phyloP scores from a whole-genome alignment of 2,888 invertebrate species.

The Tuta absoluta region DNA sequence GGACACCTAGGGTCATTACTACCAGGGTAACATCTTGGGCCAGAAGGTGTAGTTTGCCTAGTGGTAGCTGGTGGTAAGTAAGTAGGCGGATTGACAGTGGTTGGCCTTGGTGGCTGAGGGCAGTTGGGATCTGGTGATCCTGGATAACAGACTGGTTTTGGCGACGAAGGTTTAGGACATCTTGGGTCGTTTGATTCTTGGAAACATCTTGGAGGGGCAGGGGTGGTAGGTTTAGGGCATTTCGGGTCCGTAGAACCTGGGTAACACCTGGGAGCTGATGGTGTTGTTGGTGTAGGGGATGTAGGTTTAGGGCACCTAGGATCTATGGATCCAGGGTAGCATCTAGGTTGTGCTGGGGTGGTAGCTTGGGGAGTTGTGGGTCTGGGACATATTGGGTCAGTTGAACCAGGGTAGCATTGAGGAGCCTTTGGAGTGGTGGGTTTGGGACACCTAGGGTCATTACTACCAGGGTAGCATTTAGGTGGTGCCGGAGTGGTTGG shows the following conservation, averaged over 20 bases:
- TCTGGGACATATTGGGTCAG: conserved; percentile 44
- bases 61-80: conserved; percentile 37
- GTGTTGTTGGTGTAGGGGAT: conserved; percentile 36
- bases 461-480: conserved; percentile 41
- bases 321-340: conserved; percentile 51
- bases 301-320: conserved; percentile 38
- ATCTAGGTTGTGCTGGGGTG: conserved; percentile 46
- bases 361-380: too few relatives aligned
- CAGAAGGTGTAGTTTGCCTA: conserved; percentile 35
- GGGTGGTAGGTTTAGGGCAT: conserved; percentile 47
- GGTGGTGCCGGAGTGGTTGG: conserved; percentile 43
- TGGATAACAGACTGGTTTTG: conserved; percentile 44
- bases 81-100: conserved; percentile 35
- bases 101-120: conserved; percentile 43
- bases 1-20: conserved; percentile 50
- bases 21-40: conserved; percentile 41
- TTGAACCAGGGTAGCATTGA: conserved; percentile 45
- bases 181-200: conserved; percentile 49
- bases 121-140: conserved; percentile 57
- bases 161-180: conserved; percentile 46
- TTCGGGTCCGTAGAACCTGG: conserved; percentile 56
- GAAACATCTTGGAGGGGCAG: conserved; percentile 43
- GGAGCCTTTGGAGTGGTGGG: conserved; percentile 43
- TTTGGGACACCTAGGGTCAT: conserved; percentile 39
- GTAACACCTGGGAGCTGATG: conserved; percentile 40